Percentiles rank a stretch among this genome's conserved stretches.
phyloP scores from a whole-genome alignment of 1,140 invertebrate species.

The Rhopalosiphum maidis region DNA sequence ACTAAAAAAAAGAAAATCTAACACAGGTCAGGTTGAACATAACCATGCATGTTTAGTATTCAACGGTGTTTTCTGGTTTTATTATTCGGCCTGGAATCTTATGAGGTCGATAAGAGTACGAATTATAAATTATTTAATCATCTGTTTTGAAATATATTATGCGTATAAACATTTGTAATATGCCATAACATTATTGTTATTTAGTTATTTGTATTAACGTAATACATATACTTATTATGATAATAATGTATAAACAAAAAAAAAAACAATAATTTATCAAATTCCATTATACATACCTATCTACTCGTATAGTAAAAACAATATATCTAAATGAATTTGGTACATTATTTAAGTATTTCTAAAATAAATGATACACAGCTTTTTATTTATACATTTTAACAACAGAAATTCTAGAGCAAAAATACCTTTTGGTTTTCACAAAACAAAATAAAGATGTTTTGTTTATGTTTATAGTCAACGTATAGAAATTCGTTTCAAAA shows the following conservation, averaged over 20 bases:
- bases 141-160: background rate
- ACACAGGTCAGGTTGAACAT: background rate
- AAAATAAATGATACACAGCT: background rate
- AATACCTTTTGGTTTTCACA: background rate
- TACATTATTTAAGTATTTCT: background rate
- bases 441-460: constrained; percentile 24
- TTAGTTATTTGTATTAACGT: background rate
- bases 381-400: background rate
- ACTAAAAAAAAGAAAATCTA: background rate
- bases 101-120: background rate
- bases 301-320: too few species aligned
- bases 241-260: background rate
- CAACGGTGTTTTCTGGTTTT: too few species aligned
- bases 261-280: background rate
- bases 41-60: background rate
- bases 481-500: constrained; percentile 18
- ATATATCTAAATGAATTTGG: background rate
- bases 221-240: background rate
- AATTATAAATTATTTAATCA: background rate
- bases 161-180: background rate
- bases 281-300: background rate
- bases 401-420: background rate
- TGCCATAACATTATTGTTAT: background rate
- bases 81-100: background rate
- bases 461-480: background rate